A percentile compares a stretch with the other conserved stretches of the same genome.
These are phyloP conservation scores for Lates calcarifer DNA, from an alignment of 2,113 vertebrate species.

Conservation along the genomic window DNA sequence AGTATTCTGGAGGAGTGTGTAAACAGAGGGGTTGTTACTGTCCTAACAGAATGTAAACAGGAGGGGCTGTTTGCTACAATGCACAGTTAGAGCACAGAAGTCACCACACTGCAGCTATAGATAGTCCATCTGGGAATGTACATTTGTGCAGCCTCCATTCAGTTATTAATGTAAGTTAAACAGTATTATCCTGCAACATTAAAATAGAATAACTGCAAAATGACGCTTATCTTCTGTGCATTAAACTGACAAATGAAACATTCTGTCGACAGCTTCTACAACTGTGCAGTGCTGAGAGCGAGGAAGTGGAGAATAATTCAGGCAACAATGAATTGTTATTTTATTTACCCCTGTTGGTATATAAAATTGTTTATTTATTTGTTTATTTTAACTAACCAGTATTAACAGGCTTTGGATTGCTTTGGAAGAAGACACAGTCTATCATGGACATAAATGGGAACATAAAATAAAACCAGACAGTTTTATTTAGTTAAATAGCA, in stretches of 20 bases:
- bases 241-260: neutral
- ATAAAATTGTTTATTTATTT: too few species aligned
- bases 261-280: neutral
- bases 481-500: constrained; percentile 15
- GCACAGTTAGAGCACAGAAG: constrained; percentile 4
- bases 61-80: constrained; percentile 5
- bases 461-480: constrained; percentile 17
- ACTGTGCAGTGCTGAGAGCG: neutral
- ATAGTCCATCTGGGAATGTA: neutral
- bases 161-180: neutral
- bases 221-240: neutral
- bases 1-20: constrained; percentile 42
- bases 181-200: neutral
- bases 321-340: neutral
- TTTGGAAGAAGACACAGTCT: neutral
- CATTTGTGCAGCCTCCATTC: neutral
- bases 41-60: constrained; percentile 28
- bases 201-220: constrained; percentile 16
- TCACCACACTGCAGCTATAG: neutral
- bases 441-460: neutral
- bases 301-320: neutral
- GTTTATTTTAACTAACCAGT: neutral
- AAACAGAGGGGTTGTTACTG: constrained; percentile 34
- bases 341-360: constrained; percentile 19
- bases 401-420: neutral